Conservation (phyloP, 1,140 invertebrate genomes). For the Drosophila dunni region DNA sequence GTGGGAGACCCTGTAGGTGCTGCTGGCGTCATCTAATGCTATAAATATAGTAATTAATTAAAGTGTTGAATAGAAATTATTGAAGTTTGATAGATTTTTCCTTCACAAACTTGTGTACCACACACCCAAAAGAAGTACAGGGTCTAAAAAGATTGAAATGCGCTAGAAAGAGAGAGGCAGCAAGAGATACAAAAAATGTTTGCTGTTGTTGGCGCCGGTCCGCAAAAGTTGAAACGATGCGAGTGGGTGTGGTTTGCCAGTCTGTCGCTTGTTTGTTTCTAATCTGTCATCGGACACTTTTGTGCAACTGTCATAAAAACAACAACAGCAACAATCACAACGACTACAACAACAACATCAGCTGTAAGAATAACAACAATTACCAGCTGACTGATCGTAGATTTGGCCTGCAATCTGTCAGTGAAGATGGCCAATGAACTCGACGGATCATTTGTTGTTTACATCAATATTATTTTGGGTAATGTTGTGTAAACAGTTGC, state of each 20-base stretch:
- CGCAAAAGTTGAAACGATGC: constrained; percentile 24
- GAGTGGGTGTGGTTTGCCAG: constrained; percentile 28
- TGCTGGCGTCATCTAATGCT: too few species aligned
- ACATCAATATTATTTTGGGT: constrained; percentile 10
- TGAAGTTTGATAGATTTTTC: too few species aligned
- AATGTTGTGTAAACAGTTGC: constrained; percentile 13
- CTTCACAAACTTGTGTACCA: neutral
- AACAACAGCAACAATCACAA: constrained; percentile 4
- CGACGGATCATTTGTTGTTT: constrained; percentile 38
- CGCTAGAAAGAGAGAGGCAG: neutral
- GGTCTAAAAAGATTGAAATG: too few species aligned
- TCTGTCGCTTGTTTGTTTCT: constrained; percentile 59
- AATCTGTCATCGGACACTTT: constrained; percentile 74
- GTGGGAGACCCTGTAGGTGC: too few species aligned
- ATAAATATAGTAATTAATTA: too few species aligned
- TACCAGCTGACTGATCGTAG: constrained; percentile 1
- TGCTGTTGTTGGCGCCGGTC: constrained; percentile 48
- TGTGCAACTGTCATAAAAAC: constrained; percentile 43
- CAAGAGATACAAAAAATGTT: constrained; percentile 28
- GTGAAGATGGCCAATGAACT: constrained; percentile 19
- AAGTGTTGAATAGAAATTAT: too few species aligned
- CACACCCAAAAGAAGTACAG: neutral
- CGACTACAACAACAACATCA: neutral
- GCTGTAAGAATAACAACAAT: neutral
- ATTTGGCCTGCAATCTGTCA: constrained; percentile 23